Base-by-base conservation (phyloP, 1,140 invertebrate genomes). In the Pseudomyrmex pallidus region DNA sequence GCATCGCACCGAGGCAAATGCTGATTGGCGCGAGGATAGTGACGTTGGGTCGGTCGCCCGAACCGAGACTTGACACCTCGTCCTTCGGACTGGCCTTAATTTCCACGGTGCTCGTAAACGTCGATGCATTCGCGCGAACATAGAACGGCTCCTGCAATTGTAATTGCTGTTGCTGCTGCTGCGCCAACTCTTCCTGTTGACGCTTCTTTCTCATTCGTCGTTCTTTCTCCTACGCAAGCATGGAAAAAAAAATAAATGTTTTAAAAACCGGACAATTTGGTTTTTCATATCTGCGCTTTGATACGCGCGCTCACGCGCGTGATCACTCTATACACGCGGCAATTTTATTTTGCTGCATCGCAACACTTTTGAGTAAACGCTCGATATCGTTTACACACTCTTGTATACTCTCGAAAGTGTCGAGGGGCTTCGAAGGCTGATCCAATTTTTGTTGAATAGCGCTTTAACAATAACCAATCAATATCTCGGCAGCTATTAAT, bases 121-220 rank as follows among this genome's bases (percentile, higher is more conserved):
- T 93, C n/a, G 96, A 97, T n/a, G 96, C 96, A 77, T 96, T 96
- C 2, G 96, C 96, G 72, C 97, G 92, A 1, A 97, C 97, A 90
- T 97, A 97, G 92, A 97, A 97, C 0, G 97, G 97, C 90, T 97
- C 97, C 93, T 97, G 96, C 83, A 97, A 93, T 68, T 96, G 96
- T 56, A 96, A 91, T 88, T 96, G 96, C 83, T 96, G 96, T 77
- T 94, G 93, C 86, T 96, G 96, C 76, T 95, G 94, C 87, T 96
- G 96, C 74, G 95, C 95, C 85, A 96, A 94, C 90, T 97, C 97
- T 93, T 97, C 95, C 89, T 97, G 96, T 86, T 97, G 97, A 20
- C 97, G 95, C 89, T 97, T 97, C 50, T 96, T 95, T 87, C 96
- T 96, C 95, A 97, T 97, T 63, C 97, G 95, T 4, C 96, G 94